These are phyloP conservation scores for Hipposideros armiger DNA, from an alignment of 2,113 vertebrate species.

Conservation along the genomic window DNA sequence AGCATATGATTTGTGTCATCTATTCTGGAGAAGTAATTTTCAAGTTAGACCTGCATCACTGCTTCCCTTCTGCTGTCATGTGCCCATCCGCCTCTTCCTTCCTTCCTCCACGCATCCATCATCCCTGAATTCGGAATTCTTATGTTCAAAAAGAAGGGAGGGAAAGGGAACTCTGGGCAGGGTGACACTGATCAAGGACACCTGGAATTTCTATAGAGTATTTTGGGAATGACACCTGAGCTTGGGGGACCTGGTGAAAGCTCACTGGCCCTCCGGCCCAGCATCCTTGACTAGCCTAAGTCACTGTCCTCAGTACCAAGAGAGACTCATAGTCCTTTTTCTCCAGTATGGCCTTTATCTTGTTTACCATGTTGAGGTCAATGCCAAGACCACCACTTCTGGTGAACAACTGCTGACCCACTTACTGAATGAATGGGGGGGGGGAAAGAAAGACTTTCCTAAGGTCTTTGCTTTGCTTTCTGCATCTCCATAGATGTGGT, in stretches of 20 bases:
- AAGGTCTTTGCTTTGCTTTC: not conserved
- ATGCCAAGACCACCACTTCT: not conserved
- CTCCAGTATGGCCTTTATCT: not conserved
- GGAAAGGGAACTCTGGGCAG: not conserved
- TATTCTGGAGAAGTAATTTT: conserved; percentile 63
- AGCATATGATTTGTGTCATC: conserved; percentile 68
- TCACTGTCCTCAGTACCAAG: not conserved
- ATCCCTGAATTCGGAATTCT: not conserved
- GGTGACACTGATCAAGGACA: not conserved
- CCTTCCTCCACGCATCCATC: not conserved
- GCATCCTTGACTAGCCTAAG: not conserved
- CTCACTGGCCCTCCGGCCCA: not conserved
- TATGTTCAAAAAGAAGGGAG: not conserved
- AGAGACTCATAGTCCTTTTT: not conserved
- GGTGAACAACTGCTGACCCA: not conserved
- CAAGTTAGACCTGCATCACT: conserved; percentile 59
- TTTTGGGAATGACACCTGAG: not conserved
- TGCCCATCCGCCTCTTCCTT: not conserved
- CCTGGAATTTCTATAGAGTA: not conserved
- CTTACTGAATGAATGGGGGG: not conserved
- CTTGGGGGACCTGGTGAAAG: not conserved
- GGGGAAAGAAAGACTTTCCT: not conserved
- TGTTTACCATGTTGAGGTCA: not conserved
- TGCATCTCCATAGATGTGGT: not conserved
- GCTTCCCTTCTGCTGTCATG: not conserved